A percentile compares a stretch with the other conserved stretches of the same genome.
phyloP scores from a whole-genome alignment of 2,113 vertebrate species.

The Anas platyrhynchos region DNA sequence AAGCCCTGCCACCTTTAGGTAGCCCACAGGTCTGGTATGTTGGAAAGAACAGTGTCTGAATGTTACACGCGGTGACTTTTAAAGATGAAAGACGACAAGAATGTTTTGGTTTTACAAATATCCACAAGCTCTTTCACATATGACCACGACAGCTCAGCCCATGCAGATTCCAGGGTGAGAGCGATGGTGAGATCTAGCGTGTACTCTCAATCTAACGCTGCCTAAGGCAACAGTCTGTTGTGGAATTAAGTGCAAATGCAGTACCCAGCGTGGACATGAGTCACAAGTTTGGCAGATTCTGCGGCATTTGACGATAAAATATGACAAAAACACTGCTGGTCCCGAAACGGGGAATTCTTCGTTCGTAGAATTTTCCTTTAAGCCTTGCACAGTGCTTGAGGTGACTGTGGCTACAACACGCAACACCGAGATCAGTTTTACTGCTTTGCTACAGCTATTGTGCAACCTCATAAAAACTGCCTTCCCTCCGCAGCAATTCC shows the following conservation, averaged over 20 bases:
- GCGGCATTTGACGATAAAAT: background rate
- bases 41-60: background rate
- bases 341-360: background rate
- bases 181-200: background rate
- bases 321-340: conserved; percentile 4
- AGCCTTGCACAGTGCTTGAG: background rate
- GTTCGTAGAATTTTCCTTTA: background rate
- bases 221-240: conserved; percentile 53
- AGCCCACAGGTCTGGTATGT: background rate
- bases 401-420: background rate
- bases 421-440: background rate
- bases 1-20: background rate
- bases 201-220: background rate
- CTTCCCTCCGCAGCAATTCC: background rate
- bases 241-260: conserved; percentile 19
- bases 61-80: background rate
- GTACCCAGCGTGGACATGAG: background rate
- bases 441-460: background rate
- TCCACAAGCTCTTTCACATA: conserved; percentile 17
- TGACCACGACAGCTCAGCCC: background rate
- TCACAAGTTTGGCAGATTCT: conserved; percentile 37
- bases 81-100: conserved; percentile 11
- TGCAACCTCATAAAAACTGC: background rate
- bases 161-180: background rate
- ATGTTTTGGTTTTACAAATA: conserved; percentile 28